phyloP scores from a whole-genome alignment of 37 sponge, comb jelly and placozoan species.

The Theonella swinhoei region DNA sequence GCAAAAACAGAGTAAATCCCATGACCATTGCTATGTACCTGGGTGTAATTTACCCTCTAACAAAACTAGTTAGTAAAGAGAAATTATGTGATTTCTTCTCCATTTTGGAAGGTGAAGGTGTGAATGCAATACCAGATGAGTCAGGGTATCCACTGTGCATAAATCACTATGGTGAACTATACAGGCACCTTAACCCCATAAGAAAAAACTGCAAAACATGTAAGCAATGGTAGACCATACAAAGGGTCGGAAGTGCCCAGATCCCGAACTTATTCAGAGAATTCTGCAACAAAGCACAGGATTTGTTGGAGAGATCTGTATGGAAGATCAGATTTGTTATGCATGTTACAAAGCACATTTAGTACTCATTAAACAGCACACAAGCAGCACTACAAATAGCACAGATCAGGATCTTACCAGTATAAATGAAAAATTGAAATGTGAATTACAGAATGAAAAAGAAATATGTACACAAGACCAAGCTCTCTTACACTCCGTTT shows the following conservation, averaged over 20 bases:
- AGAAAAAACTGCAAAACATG: slow-evolving; percentile 4
- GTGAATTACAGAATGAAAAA: background rate
- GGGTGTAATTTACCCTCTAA: background rate
- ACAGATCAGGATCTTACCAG: slow-evolving; percentile 14
- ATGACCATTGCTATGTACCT: background rate
- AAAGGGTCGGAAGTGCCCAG: background rate
- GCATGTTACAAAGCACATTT: slow-evolving; percentile 15
- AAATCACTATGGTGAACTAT: background rate
- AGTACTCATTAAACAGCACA: background rate
- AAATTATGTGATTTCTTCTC: background rate
- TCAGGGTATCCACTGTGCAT: background rate
- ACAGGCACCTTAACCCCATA: background rate
- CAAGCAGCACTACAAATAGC: background rate
- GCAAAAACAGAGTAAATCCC: background rate
- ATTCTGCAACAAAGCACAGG: background rate
- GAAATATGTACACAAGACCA: slow-evolving; percentile 2
- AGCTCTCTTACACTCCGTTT: background rate
- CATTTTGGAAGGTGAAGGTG: too few relatives aligned
- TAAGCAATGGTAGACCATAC: background rate
- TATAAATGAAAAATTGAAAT: background rate
- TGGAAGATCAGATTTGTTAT: too few relatives aligned
- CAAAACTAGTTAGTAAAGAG: background rate
- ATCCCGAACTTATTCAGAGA: background rate
- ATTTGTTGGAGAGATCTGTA: background rate
- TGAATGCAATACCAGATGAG: too few relatives aligned